Evolutionary conservation across 2,888 invertebrate species (phyloP), one percentile per base, ranked within the genome.

Genomic region (Aproaerema taeniolella): DNA sequence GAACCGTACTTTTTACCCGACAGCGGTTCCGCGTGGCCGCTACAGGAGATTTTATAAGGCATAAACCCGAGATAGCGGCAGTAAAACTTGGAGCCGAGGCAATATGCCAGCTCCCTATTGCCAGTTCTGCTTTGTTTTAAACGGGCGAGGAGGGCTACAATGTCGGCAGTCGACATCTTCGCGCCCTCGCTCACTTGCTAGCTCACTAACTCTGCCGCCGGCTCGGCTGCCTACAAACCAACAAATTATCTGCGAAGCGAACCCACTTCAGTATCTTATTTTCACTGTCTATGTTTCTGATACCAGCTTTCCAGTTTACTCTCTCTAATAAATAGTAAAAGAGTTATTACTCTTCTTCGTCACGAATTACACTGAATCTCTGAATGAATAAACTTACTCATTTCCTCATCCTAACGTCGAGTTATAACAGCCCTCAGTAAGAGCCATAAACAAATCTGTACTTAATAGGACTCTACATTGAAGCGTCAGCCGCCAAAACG

Each of bases 31-130:
- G 58, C 63, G 66, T 66, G 69, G 73, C 58, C 67, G 65, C 62
- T 57, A 66, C 61, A 64, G 61, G 64, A 73, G 68, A 68, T 76
- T 80, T 79, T 76, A 79, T 78, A 76, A 74, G 71, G 73, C 78
- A 78, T 81, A 79, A 81, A 81, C 65, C 66, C 60, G 69, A 72
- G 73, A 75, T 77, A 79, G 75, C 73, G 70, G 67, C 70, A 65
- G 71, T 78, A 78, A 78, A 78, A 77, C 67, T 70, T 63, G 71
- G 38, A 69, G 71, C 69, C 63, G 75, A 72, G 73, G 78, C 78
- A 76, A 75, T 78, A 78, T 72, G 76, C 76, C 77, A 75, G 70
- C 70, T 68, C 67, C 65, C 67, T 69, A 75, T 67, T 70, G 72
- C 72, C 64, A 61, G 60, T 54, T 62, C 61, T 67, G 76, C 72